Base-by-base conservation (phyloP, 2,797 vertebrate genomes). In the Chiropotes sagulatus region DNA sequence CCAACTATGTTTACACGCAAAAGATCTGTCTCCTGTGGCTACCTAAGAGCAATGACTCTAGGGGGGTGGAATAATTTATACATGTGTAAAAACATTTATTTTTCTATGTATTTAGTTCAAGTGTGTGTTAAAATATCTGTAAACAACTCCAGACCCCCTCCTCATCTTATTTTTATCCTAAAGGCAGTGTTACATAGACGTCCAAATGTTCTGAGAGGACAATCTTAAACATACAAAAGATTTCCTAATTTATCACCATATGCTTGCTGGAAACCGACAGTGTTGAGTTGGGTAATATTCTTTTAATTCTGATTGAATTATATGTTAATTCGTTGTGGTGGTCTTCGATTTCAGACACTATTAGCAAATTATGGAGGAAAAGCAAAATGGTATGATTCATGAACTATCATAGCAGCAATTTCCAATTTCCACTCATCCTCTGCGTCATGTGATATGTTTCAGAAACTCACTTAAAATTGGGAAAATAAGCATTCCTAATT, bases 381-480 rank as follows among this genome's bases (percentile, higher is more conserved):
- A 75, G 22, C 90, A 95, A 52, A 28, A 52, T 20, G 15, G 57
- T n/a, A 24, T 83, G 36, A 97, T 89, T 93, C n/a, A 33, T 88
- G 91, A 78, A 48, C 88, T 78, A 39, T 94, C 86, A 96, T 73
- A 94, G 72, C 83, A 95, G 75, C 87, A 67, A 58, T 90, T 97
- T 96, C 91, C 79, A 36, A 90, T 94, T 96, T 93, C 84, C 81
- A 93, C 58, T 78, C 39, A n/a, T 83, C 81, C 44, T 91, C 90
- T 84, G 57, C 2, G 3, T 94, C 86, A 90, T 87, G 36, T 97
- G 97, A 67, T 92, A 86, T 54, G 14, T 91, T 97, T 98, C 96
- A 97, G 95, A 95, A 96, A 97, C 94, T 93, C 96, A 95, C 93
- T 97, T 93, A 78, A 92, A 97, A 97, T 95, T 96, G 97, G 98